These are phyloP conservation scores for Alviniconcha marisindica DNA, from an alignment of 1,140 invertebrate species.

Conservation along the genomic window DNA sequence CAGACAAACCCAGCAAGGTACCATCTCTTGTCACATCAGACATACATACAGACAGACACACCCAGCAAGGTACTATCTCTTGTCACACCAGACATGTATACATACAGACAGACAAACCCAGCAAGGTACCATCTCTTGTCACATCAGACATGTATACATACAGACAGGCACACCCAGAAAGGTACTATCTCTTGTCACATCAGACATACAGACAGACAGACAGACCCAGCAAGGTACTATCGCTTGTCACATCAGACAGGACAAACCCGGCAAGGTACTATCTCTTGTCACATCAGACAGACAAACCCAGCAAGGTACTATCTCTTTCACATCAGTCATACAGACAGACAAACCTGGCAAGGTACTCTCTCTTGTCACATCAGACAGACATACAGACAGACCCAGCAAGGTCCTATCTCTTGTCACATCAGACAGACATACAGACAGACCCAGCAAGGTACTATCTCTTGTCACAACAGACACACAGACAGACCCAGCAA, in stretches of 20 bases:
- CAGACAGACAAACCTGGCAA: conserved; percentile 68
- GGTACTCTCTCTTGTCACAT: conserved; percentile 89
- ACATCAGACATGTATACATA: conserved; percentile 89
- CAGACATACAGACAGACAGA: conserved; percentile 93
- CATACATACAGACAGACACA: conserved; percentile 83
- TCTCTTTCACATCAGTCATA: conserved; percentile 92
- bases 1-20: conserved; percentile 95
- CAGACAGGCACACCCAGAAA: background rate
- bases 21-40: conserved; percentile 91
- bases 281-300: conserved; percentile 81
- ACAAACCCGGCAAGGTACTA: background rate
- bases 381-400: conserved; percentile 92
- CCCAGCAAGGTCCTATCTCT: conserved; percentile 95
- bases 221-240: conserved; percentile 93
- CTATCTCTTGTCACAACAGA: conserved; percentile 91
- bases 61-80: conserved; percentile 84
- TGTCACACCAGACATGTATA: conserved; percentile 92
- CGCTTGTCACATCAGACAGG: conserved; percentile 90
- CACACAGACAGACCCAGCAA: conserved; percentile 97
- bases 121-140: conserved; percentile 93
- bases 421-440: conserved; percentile 91
- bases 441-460: conserved; percentile 76
- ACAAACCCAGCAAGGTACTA: conserved; percentile 94
- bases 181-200: conserved; percentile 89
- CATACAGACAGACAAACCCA: conserved; percentile 93